phyloP scores from a whole-genome alignment of 2,888 invertebrate species.

The Spisula solida region DNA sequence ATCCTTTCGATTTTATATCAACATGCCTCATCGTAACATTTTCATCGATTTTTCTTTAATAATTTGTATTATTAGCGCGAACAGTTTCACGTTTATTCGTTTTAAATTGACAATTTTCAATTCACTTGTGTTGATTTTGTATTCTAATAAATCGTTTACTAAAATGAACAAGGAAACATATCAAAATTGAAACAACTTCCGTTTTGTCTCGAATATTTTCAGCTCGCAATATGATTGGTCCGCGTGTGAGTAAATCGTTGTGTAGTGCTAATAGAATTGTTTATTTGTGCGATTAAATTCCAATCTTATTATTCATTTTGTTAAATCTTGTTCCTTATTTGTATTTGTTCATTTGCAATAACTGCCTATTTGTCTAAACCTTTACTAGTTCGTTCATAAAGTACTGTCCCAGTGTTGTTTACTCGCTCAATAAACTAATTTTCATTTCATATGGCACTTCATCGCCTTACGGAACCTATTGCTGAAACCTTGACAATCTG shows the following conservation, averaged over 20 bases:
- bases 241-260: neutral
- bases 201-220: neutral
- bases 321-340: neutral
- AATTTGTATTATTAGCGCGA: no score
- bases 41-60: neutral
- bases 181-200: neutral
- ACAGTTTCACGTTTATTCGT: no score
- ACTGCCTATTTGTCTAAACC: no score
- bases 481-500: no score
- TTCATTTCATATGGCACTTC: no score
- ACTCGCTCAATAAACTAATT: no score
- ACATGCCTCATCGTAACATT: neutral
- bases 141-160: neutral
- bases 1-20: conserved; percentile 22
- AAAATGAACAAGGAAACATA: neutral
- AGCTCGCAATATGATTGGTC: neutral
- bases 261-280: neutral
- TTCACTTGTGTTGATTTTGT: no score
- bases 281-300: neutral
- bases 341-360: neutral
- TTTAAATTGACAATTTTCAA: no score
- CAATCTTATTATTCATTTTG: neutral
- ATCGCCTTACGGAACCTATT: no score
- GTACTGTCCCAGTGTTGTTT: no score
- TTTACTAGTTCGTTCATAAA: no score